A percentile compares a stretch with the other conserved stretches of the same genome.
These are phyloP conservation scores for Mythimna impura DNA, from an alignment of 2,888 invertebrate genomes.

Conservation along the genomic window DNA sequence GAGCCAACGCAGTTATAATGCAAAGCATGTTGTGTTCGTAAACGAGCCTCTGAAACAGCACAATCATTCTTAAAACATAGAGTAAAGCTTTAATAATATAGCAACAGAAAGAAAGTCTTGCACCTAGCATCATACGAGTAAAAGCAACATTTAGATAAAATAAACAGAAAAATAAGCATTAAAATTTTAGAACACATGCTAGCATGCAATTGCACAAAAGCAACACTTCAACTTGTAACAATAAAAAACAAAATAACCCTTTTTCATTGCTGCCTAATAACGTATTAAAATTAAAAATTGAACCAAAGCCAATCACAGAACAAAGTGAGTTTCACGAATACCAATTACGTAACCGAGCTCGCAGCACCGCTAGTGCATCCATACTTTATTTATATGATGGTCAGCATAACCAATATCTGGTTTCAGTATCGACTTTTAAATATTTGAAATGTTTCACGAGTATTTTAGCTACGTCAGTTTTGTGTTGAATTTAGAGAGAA, in stretches of 20 bases:
- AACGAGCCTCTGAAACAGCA: slow-evolving; percentile 20
- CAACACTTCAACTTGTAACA: slow-evolving; percentile 7
- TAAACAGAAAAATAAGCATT: slow-evolving; percentile 12
- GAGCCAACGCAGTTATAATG: slow-evolving; percentile 9
- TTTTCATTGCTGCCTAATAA: slow-evolving; percentile 15
- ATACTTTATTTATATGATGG: slow-evolving; percentile 45
- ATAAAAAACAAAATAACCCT: slow-evolving; percentile 15
- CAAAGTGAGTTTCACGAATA: slow-evolving; percentile 22
- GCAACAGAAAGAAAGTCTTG: slow-evolving; percentile 11
- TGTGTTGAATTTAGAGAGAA: slow-evolving; percentile 10
- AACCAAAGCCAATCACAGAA: slow-evolving; percentile 36
- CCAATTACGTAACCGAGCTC: slow-evolving; percentile 37
- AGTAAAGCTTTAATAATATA: slow-evolving; percentile 15
- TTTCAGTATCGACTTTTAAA: slow-evolving; percentile 50
- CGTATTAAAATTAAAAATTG: slow-evolving; percentile 27
- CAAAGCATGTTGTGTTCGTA: slow-evolving; percentile 33
- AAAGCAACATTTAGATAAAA: slow-evolving; percentile 24
- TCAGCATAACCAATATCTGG: slow-evolving; percentile 51
- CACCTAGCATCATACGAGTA: slow-evolving; percentile 45
- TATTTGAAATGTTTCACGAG: slow-evolving; percentile 43
- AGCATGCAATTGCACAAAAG: slow-evolving; percentile 45
- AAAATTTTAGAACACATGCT: slow-evolving; percentile 27
- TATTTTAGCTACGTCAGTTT: slow-evolving; percentile 16
- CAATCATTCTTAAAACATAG: slow-evolving; percentile 16
- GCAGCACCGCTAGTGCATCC: slow-evolving; percentile 17